Evolutionary conservation across 2,113 vertebrate genomes (phyloP), one percentile per base, ranked within the genome.

Genomic region (Ranitomeya imitator): DNA sequence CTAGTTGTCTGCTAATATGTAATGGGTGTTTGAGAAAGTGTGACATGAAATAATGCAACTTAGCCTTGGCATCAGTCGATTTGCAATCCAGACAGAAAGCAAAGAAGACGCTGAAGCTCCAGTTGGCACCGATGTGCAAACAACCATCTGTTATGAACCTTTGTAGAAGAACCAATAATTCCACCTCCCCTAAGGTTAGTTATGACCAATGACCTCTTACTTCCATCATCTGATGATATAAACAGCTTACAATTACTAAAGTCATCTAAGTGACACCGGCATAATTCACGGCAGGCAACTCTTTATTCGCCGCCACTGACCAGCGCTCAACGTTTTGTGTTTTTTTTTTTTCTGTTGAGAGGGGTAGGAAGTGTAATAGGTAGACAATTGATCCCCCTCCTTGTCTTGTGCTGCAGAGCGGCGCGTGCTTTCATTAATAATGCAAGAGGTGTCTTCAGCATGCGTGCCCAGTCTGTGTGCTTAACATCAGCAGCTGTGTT

Each of bases 401-500:
- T 88, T 69, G 73, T 89, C 82, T 89, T 89, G 81, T 85, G 87
- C 87, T 89, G 87, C 87, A 88, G 87, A 88, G 80, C 81, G 80
- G 80, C 87, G 87, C 80, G 80, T 88, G 87, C 80, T 88, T 84
- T 83, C 91, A 91, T 93, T 91, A 90, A 90, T 93, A 93, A 88
- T 92, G 91, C 93, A 54, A 83, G 86, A 51, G 86, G 88, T 91
- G 89, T 91, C 90, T 90, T 88, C 91, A 90, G 90, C 90, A 89
- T 92, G 23, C 90, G 91, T 91, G 90, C 93, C 90, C 76, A 89
- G 86, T 88, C 91, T n/a, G 88, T 87, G 82, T 91, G 90, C 90
- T 92, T 89, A 92, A 91, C 89, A 86, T 91, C 86, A 4, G 91
- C 93, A 93, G 93, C 93, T 94, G 93, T 91, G 90, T 92, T 92